Percentiles rank a stretch among this genome's conserved stretches.
These are phyloP conservation scores for Hydrozoanthus tunicans DNA, from an alignment of 64 coral and sea anemone species.

Conservation along the genomic window DNA sequence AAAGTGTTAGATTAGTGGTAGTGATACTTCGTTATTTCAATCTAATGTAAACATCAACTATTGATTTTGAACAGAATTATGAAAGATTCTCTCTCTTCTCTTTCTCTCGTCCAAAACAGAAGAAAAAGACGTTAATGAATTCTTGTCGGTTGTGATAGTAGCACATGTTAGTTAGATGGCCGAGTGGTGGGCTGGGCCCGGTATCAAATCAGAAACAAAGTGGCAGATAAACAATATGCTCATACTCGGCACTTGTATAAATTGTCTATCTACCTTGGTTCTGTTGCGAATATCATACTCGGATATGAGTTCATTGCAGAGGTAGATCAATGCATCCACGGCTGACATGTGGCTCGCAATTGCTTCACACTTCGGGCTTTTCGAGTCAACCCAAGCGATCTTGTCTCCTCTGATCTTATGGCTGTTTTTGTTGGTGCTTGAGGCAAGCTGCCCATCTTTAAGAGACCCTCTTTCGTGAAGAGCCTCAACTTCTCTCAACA, in stretches of 20 bases:
- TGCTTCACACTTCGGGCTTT: neutral
- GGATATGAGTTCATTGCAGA: constrained; percentile 38
- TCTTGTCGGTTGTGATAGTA: too few species aligned
- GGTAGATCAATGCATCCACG: constrained; percentile 26
- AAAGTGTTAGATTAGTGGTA: neutral
- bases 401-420: constrained; percentile 53
- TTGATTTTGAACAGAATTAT: too few species aligned
- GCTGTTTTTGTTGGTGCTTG: neutral
- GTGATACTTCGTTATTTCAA: too few species aligned
- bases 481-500: constrained; percentile 14
- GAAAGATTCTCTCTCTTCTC: too few species aligned
- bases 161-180: too few species aligned
- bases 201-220: too few species aligned
- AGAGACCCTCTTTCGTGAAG: neutral
- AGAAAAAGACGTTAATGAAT: too few species aligned
- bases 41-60: too few species aligned
- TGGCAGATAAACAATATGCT: too few species aligned
- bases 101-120: too few species aligned
- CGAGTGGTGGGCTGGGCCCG: too few species aligned
- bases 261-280: constrained; percentile 8
- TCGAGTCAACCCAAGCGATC: constrained; percentile 33
- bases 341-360: constrained; percentile 1
- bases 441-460: constrained; percentile 46
- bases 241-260: too few species aligned
- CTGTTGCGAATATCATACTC: constrained; percentile 39